Percentiles rank a stretch among this genome's conserved stretches.
phyloP scores from a whole-genome alignment of 1,140 invertebrate genomes.

The Nomia melanderi region DNA sequence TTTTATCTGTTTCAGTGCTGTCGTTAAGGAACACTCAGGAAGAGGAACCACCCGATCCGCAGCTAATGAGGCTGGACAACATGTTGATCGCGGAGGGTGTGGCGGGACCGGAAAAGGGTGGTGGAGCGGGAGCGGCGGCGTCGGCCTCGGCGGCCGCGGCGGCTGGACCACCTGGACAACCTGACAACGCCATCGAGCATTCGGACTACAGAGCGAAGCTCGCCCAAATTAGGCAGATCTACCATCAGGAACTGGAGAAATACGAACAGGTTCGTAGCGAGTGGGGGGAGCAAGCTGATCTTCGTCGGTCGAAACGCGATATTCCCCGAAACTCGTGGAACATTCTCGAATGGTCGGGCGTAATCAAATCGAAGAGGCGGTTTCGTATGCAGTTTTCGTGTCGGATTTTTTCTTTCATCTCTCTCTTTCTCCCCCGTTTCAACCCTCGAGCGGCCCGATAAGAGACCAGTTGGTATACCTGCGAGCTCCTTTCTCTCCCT shows the following conservation, averaged over 20 bases:
- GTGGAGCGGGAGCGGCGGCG: conserved; percentile 94
- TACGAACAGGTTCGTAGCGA: conserved; percentile 91
- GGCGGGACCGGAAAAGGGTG: conserved; percentile 98
- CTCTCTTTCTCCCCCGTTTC: not conserved
- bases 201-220: conserved; percentile 99
- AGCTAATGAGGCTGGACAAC: conserved; percentile 99
- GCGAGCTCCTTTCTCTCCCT: no score
- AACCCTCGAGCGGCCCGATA: conserved; percentile 29
- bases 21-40: conserved; percentile 98
- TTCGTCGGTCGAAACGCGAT: not conserved
- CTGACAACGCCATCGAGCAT: conserved; percentile 98
- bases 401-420: conserved; percentile 1
- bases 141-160: conserved; percentile 94
- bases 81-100: conserved; percentile 99
- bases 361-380: conserved; percentile 12
- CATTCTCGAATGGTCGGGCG: not conserved
- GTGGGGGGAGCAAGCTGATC: no score
- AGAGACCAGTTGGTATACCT: conserved; percentile 27
- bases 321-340: not conserved
- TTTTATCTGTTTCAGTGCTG: conserved; percentile 86
- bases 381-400: not conserved
- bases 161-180: conserved; percentile 86
- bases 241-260: conserved; percentile 99
- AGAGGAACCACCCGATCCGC: conserved; percentile 99
- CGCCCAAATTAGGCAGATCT: conserved; percentile 99